Evolutionary conservation across 2,113 vertebrate genomes (phyloP), one percentile per base, ranked within the genome.

Genomic region (Rhea pennata): DNA sequence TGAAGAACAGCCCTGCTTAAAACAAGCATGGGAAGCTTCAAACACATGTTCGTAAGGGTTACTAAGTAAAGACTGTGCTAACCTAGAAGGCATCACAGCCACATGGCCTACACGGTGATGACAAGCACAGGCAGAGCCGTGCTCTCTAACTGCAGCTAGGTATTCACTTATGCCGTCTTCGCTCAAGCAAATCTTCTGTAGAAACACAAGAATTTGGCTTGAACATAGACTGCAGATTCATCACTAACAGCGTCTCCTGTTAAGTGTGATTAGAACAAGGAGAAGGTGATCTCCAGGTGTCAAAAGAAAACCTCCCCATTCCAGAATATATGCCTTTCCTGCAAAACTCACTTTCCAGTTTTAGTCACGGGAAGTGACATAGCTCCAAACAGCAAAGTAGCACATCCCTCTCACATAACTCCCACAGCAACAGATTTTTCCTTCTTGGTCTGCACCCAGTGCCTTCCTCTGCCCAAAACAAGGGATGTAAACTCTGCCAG

Each of bases 221-320:
- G 82, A 67, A 29, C 31, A 24, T 16, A 16, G 40, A 21, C 50
- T 84, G 46, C n/a, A 75, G 74, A 5, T 4, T 29, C 39, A 31
- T 20, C 54, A 39, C 75, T 44, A 50, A 1, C 27, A 54, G 64
- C 0, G 0, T 24, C 39, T 42, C 46, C 12, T 0, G 3, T 4
- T 39, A 10, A 44, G 31, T 4, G 1, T 10, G 27, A 50, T 20
- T 54, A 78, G 24, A 4, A 73, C 20, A 33, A 71, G 72, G 6
- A 56, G 31, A 54, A 40, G 39, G 58, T 6, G 36, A 53, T 33
- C 24, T 72, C 39, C 3, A 61, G 70, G 22, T 17, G 16, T 53
- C 16, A 62, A 29, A 72, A 48, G 31, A 82, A 67, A 90, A 59
- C 17, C 10, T 46, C 50, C 82, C 15, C n/a, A 23, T 54, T 16